A percentile compares a stretch with the other conserved stretches of the same genome.
Conservation (phyloP, 2,113 vertebrate species). For the Podarcis muralis region DNA sequence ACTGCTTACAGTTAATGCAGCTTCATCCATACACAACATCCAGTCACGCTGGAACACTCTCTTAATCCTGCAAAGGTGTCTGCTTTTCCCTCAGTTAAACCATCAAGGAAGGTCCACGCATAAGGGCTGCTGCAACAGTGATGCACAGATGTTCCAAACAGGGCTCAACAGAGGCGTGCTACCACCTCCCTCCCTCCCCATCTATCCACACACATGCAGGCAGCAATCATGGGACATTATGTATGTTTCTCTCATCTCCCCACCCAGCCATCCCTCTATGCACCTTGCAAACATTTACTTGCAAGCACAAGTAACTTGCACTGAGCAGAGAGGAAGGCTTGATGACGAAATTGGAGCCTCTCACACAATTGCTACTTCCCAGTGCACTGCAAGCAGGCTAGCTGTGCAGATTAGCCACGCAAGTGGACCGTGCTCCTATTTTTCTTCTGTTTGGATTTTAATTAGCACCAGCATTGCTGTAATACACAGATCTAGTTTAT, state of each 20-base stretch:
- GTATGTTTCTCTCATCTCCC: not conserved
- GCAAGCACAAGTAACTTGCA: not conserved
- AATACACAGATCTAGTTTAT: conserved; percentile 64
- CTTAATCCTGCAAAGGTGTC: not conserved
- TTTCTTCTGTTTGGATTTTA: conserved; percentile 67
- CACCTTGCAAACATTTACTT: not conserved
- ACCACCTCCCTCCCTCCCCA: too few relatives aligned
- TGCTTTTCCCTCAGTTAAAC: not conserved
- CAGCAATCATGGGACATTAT: not conserved
- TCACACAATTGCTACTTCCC: not conserved
- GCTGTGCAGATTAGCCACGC: too few relatives aligned
- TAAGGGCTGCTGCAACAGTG: not conserved
- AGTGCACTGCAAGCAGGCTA: not conserved
- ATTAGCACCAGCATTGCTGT: conserved; percentile 66
- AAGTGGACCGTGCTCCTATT: not conserved
- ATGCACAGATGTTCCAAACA: not conserved
- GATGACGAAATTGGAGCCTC: not conserved
- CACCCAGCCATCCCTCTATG: not conserved
- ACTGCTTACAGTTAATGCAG: conserved; percentile 47
- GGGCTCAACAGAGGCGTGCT: not conserved
- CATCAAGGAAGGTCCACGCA: not conserved
- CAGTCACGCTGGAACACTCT: conserved; percentile 41
- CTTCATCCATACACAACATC: conserved; percentile 53
- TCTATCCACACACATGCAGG: not conserved
- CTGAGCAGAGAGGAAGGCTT: not conserved